A percentile compares a stretch with the other conserved stretches of the same genome.
Conservation (phyloP, 2,888 invertebrate species). For the Nemoura dubitans region DNA sequence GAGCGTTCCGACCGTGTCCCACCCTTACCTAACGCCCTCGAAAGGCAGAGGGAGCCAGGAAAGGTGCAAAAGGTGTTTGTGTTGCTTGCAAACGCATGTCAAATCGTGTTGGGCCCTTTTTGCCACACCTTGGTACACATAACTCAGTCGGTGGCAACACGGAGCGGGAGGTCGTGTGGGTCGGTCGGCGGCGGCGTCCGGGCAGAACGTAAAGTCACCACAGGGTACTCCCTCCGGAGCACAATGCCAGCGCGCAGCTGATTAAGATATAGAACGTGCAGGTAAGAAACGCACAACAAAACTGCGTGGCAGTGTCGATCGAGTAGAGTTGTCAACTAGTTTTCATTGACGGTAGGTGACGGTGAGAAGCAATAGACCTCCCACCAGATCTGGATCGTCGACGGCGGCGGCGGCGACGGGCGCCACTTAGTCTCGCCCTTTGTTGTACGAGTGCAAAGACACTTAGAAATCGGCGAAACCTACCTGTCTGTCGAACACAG, state of each 20-base stretch:
- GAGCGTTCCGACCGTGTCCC: neutral
- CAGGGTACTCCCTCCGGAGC: constrained; percentile 28
- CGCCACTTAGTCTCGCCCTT: constrained; percentile 17
- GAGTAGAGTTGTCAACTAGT: constrained; percentile 20
- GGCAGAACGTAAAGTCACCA: neutral
- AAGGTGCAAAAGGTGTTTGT: constrained; percentile 3
- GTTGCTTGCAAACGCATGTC: neutral
- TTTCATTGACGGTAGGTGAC: constrained; percentile 9
- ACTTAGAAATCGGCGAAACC: constrained; percentile 2
- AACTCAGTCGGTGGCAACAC: neutral
- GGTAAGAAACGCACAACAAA: neutral
- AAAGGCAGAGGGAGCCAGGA: neutral
- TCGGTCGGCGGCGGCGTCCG: neutral
- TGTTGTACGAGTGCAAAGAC: neutral
- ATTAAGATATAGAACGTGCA: constrained; percentile 17
- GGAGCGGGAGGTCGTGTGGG: constrained; percentile 21
- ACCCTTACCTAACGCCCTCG: neutral
- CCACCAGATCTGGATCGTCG: neutral
- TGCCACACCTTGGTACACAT: constrained; percentile 20
- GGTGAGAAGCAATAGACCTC: constrained; percentile 34
- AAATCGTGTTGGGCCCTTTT: constrained; percentile 19
- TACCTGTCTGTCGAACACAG: constrained; percentile 23
- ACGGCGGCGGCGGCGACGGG: neutral
- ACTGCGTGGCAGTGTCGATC: neutral
- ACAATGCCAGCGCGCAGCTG: neutral